Conservation (phyloP, 2,888 invertebrate genomes). For the Melieria omissa region DNA sequence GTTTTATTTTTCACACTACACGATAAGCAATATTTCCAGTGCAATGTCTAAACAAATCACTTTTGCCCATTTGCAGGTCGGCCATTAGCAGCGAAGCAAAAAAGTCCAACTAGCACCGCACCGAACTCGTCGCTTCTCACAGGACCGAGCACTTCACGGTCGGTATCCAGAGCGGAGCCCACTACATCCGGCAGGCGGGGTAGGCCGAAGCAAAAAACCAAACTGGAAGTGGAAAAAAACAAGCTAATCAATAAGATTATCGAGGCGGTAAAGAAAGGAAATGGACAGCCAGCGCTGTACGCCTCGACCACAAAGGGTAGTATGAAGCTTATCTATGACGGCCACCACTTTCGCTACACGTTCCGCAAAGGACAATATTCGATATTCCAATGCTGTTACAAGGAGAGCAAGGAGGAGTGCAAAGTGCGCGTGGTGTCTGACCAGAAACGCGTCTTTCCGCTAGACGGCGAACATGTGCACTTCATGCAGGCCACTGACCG, state of each 20-base stretch:
- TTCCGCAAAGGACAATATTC: conserved; percentile 61
- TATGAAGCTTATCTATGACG: conserved; percentile 63
- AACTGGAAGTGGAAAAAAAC: conserved; percentile 47
- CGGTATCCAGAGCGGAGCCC: neutral
- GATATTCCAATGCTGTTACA: conserved; percentile 63
- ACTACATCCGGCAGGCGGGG: conserved; percentile 52
- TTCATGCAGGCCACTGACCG: conserved; percentile 63
- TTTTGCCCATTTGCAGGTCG: too few relatives aligned
- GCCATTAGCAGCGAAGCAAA: too few relatives aligned
- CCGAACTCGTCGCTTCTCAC: too few relatives aligned
- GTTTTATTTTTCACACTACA: too few relatives aligned
- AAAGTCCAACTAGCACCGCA: too few relatives aligned
- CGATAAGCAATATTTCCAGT: too few relatives aligned
- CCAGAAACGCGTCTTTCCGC: conserved; percentile 59
- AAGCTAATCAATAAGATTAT: conserved; percentile 53
- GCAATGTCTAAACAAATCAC: too few relatives aligned
- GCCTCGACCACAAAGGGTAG: conserved; percentile 64
- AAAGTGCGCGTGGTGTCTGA: conserved; percentile 60
- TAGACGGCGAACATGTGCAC: conserved; percentile 62
- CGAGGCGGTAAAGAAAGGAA: conserved; percentile 49
- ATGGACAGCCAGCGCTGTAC: conserved; percentile 54
- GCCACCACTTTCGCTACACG: conserved; percentile 62
- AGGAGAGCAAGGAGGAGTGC: conserved; percentile 62
- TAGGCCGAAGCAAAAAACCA: conserved; percentile 50
- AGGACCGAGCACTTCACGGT: too few relatives aligned